phyloP scores from a whole-genome alignment of 2,113 vertebrate genomes.

The Apodemus sylvaticus region DNA sequence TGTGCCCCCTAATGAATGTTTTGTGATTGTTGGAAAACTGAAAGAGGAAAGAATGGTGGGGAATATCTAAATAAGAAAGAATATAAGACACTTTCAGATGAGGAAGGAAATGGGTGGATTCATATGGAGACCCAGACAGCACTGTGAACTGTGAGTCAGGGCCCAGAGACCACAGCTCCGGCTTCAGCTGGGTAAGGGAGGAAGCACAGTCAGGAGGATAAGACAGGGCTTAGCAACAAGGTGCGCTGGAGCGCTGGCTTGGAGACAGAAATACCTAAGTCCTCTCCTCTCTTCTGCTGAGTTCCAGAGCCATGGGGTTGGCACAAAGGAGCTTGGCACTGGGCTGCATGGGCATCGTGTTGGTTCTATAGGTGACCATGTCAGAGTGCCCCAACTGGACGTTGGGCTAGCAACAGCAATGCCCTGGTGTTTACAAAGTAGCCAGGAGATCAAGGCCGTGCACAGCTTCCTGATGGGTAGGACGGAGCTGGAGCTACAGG shows the following conservation, averaged over 20 bases:
- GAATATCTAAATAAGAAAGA: not conserved
- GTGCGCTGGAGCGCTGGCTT: no score
- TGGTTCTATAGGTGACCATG: not conserved
- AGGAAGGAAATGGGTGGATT: not conserved
- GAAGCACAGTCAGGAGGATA: no score
- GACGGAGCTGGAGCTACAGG: no score
- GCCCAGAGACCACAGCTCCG: not conserved
- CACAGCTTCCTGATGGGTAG: no score
- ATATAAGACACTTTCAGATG: not conserved
- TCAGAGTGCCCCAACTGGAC: not conserved
- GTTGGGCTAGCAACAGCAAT: not conserved
- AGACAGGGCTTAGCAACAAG: not conserved
- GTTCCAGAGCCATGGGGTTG: not conserved
- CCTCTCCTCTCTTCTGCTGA: not conserved
- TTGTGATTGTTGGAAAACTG: no score
- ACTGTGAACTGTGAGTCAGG: not conserved
- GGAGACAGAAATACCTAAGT: not conserved
- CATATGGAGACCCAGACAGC: no score
- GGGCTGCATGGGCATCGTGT: not conserved
- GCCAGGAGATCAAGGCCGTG: no score
- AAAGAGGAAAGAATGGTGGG: not conserved
- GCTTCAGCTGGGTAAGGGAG: not conserved
- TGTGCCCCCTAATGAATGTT: not conserved
- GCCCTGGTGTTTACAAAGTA: not conserved
- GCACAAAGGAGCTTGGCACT: not conserved